phyloP scores from a whole-genome alignment of 2,113 vertebrate species.

The Vulpes lagopus region DNA sequence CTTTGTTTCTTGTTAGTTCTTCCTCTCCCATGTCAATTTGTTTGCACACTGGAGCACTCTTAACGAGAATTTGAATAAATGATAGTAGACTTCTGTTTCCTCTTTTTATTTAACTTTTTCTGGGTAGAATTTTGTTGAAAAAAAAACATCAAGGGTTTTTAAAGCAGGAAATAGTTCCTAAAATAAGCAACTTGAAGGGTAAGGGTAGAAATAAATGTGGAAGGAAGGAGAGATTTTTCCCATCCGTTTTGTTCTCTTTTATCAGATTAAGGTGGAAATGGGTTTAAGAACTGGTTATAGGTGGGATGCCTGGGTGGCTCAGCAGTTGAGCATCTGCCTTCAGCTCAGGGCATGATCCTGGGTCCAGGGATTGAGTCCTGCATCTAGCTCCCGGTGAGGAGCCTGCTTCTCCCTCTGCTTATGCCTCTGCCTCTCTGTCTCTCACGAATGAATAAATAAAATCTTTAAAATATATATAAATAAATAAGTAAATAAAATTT shows the following conservation, averaged over 20 bases:
- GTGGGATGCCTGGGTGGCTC: too few species aligned
- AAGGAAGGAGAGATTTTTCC: background rate
- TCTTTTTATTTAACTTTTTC: background rate
- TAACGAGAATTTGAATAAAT: constrained; percentile 47
- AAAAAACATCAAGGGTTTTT: constrained; percentile 30
- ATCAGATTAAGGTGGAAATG: background rate
- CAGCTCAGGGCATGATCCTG: too few species aligned
- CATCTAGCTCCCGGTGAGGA: too few species aligned
- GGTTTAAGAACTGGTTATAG: constrained; percentile 2
- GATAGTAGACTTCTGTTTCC: background rate
- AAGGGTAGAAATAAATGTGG: background rate
- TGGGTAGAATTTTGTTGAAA: constrained; percentile 8
- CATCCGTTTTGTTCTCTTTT: background rate
- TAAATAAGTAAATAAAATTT: too few species aligned
- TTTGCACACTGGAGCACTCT: background rate
- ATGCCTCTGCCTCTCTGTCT: too few species aligned
- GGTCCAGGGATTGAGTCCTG: too few species aligned
- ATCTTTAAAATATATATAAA: too few species aligned
- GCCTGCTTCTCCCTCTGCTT: too few species aligned
- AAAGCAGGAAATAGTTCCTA: constrained; percentile 30
- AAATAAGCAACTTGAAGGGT: background rate
- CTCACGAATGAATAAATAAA: too few species aligned
- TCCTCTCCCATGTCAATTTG: background rate
- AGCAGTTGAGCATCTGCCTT: too few species aligned
- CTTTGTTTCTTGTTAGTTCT: background rate